phyloP scores from a whole-genome alignment of 2,113 vertebrate genomes.

The Tonatia bakeri region DNA sequence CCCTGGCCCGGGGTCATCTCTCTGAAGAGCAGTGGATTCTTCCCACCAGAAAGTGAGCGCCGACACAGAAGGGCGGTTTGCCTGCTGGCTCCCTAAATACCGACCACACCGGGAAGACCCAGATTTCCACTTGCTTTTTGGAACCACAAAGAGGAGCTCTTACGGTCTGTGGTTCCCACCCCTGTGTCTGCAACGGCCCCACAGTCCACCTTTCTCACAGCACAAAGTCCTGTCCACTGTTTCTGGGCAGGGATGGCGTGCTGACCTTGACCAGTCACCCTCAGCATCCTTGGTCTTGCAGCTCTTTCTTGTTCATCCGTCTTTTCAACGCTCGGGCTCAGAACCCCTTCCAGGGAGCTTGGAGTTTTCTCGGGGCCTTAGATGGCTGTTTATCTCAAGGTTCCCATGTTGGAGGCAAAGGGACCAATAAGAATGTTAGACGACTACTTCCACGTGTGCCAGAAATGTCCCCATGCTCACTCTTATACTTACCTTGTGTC shows the following conservation, averaged over 20 bases:
- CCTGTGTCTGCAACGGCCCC: neutral
- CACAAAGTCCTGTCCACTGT: too few species aligned
- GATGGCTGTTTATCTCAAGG: neutral
- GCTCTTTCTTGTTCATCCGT: neutral
- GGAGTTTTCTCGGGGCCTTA: neutral
- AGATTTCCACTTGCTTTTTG: neutral
- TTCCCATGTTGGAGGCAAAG: neutral
- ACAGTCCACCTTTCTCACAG: neutral
- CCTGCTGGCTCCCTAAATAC: neutral
- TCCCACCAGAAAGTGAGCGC: neutral
- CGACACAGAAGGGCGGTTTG: neutral
- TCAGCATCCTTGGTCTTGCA: neutral
- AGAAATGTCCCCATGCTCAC: neutral
- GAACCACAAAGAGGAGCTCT: too few species aligned
- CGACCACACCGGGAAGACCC: neutral
- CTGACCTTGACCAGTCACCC: neutral
- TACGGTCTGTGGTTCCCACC: neutral
- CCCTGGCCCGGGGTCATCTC: neutral
- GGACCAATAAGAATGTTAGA: neutral
- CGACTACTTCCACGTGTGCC: rapidly evolving
- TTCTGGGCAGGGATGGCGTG: too few species aligned
- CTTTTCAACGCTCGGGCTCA: neutral
- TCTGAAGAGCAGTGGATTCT: neutral
- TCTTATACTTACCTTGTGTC: rapidly evolving
- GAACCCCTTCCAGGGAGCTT: neutral